Base-by-base conservation (phyloP, 2,113 vertebrate genomes). In the Apteryx mantelli region DNA sequence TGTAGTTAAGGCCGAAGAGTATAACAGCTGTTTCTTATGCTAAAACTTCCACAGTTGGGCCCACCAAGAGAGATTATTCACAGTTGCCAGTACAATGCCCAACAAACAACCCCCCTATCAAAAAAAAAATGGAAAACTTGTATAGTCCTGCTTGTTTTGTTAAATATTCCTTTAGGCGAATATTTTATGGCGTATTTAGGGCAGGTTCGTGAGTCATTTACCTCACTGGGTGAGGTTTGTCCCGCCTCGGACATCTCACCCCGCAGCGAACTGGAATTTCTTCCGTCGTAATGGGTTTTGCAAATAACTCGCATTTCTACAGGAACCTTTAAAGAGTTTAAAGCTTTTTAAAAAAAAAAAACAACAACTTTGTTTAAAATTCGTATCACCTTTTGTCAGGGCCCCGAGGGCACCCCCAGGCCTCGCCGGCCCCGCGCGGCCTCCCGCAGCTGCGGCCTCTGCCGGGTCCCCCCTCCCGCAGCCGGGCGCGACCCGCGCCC, bases 311-410 rank as follows among this genome's bases (percentile, higher is more conserved):
- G 74, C 87, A 84, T 91, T 97, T 96, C 91, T 95, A 38, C 36
- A 96, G 93, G 86, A 75, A 64, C 42, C 89, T 95, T 95, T 92
- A 96, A 93, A 92, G 95, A 93, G 56, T 68, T 20, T 56, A 18
- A 50, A 89, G 88, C 81, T 90, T 94, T 92, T 75, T 86, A 82
- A 58, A 38, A 38, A 38, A 38, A 38, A 38, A 38, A 38, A 38
- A 38, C 7, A 38, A 38, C 7, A 38, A 38, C 81, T 96, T 93
- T 78, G 76, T 96, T 96, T 97, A 81, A 96, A 93, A 95, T 91
- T 71, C 55, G 56, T 92, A 83, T 83, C 36, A 24, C 12, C 11
- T 32, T 48, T 76, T 55, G 55, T 28, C n/a, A 44, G 28, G 50
- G 11, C 42, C 25, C 10, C 48, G 16, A 77, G 30, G 48, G 22